Base-by-base conservation (phyloP, 2,888 invertebrate species). In the Cheiracanthium punctorium region DNA sequence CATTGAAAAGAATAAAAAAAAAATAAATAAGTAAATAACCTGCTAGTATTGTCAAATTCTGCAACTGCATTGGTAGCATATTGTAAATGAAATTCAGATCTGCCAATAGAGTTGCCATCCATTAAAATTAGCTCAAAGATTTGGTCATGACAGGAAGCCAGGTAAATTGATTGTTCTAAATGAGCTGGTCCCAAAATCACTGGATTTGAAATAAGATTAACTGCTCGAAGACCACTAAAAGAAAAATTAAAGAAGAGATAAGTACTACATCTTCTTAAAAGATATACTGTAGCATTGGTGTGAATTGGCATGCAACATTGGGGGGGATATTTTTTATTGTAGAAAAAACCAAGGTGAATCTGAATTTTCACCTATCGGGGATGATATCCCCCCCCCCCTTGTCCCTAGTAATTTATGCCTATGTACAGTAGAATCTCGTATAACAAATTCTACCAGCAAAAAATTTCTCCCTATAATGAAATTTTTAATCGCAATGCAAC, bases 121-220 rank as follows among this genome's bases (percentile, higher is more conserved):
- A 92, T 86, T 80, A 90, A 89, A 33, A 92, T 88, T 33, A 92
- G 82, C 79, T 92, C 91, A 14, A 91, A 90, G 20, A 77, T 79
- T 5, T 82, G 64, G 28, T 90, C 90, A 33, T 90, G 89, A 41
- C 89, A 88, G 14, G 91, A 90, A 0, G 90, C 90, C 4, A 92
- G 89, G 77, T 91, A 92, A 30, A 92, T 90, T 7, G 91, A 67
- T 93, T 93, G 86, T 90, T 91, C 41, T 90, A 90, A 82, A 91
- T 91, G 29, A 90, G 90, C 65, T 89, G 90, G 84, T 29, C 94
- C 94, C 77, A 94, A 90, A 89, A 92, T 93, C 75, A 92, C 91
- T 14, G 92, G 91, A 90, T 91, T 92, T 69, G 90, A 91, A 41
- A 93, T 89, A 69, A 92, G 92, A 24, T 93, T 90, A 48, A 92